These are phyloP conservation scores for Pungitius pungitius DNA, from an alignment of 2,113 vertebrate species.

Conservation along the genomic window DNA sequence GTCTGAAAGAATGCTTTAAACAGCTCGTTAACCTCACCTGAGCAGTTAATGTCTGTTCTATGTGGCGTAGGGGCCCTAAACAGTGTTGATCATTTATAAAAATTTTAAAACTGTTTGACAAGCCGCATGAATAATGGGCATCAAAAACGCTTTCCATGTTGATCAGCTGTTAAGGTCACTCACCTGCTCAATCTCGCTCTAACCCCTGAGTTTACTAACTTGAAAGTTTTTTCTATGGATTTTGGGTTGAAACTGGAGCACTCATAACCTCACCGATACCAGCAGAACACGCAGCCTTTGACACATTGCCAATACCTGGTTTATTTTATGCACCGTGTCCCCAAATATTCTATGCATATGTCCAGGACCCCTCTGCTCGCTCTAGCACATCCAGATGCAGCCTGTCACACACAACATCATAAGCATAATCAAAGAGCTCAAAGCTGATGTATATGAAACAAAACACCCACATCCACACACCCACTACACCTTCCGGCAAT, in stretches of 20 bases:
- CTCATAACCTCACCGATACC: neutral
- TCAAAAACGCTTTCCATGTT: neutral
- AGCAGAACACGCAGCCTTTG: constrained; percentile 1
- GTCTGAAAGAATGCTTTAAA: neutral
- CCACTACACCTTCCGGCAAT: constrained; percentile 72
- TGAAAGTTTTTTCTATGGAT: neutral
- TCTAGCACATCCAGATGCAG: constrained; percentile 64
- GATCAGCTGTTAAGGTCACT: neutral
- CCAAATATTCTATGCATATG: constrained; percentile 11
- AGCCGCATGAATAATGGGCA: neutral
- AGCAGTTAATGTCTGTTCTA: neutral
- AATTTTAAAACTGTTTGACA: neutral
- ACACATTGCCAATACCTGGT: neutral
- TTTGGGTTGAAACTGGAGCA: neutral
- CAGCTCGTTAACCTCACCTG: neutral
- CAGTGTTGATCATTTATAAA: neutral
- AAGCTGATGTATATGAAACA: constrained; percentile 71
- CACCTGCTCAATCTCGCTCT: neutral
- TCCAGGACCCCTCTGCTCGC: constrained; percentile 45
- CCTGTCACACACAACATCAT: constrained; percentile 75
- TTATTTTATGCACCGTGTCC: neutral
- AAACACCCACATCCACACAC: constrained; percentile 73
- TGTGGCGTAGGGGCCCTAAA: neutral
- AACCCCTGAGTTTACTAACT: neutral
- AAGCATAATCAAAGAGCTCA: constrained; percentile 70